Evolutionary conservation across 2,888 invertebrate genomes (phyloP), one percentile per base, ranked within the genome.

Genomic region (Cryptus armator): DNA sequence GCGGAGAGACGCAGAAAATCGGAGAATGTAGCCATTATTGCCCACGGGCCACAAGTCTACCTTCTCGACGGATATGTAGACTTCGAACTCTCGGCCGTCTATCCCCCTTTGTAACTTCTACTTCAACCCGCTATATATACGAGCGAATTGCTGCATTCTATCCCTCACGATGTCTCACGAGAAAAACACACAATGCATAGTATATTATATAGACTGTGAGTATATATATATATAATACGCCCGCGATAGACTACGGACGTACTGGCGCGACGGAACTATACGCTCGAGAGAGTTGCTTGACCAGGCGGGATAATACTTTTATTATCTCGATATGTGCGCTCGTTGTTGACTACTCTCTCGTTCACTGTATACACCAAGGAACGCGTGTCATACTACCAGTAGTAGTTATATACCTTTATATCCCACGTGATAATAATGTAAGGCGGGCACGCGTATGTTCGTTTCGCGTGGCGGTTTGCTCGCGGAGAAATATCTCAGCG

Each of bases 21-120:
- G 87, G 87, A 89, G 90, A 90, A 90, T 89, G 90, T 79, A 88
- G 86, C 89, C 90, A 90, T 91, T 91, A 90, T 91, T 90, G 89
- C 89, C 84, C 87, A 88, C 84, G 86, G 88, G 89, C 77, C 81
- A 82, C 82, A 64, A 67, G 71, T 48, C 53, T 75, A 74, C 67
- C 70, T 37, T 59, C 59, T 56, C 67, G 59, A 72, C 37, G 74
- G 51, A 80, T 82, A 70, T 51, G 76, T 78, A 70, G 68, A 78
- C 59, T 68, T 16, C 68, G 43, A 62, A 59, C 44, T 72, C 59
- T 74, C 32, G 62, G 3, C 48, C 62, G 62, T 62, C 62, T 29
- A 37, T 37, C 37, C 62, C 29, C 14, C 62, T 32, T 32, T 32
- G 62, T 14, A 62, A 62, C 62, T 62, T 62, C 62, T 51, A 48